Base-by-base conservation (phyloP, 30 jellyfish, hydroid and myxozoan genomes). In the Calvadosia cruxmelitensis region DNA sequence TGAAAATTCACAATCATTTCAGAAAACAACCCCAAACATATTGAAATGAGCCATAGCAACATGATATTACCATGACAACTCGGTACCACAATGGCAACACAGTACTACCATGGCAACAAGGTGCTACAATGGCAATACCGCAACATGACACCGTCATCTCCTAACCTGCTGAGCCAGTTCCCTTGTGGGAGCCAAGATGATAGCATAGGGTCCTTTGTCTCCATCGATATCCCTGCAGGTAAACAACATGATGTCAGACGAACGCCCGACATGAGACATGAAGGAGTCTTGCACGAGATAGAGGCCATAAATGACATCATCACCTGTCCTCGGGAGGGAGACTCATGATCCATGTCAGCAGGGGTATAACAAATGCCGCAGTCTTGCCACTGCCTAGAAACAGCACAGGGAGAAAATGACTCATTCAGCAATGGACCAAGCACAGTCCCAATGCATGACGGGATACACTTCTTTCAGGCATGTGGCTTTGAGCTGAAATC, bases 111-210 rank as follows among this genome's bases (percentile, higher is more conserved):
- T 48, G n/a, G 12, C n/a, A 48, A 48, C 61, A 7, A 7, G 61
- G n/a, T n/a, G n/a, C n/a, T n/a, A n/a, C n/a, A n/a, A n/a, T n/a
- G n/a, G n/a, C n/a, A n/a, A n/a, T n/a, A n/a, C n/a, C n/a, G n/a
- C n/a, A n/a, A n/a, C n/a, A n/a, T n/a, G n/a, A n/a, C n/a, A n/a
- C n/a, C n/a, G n/a, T n/a, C n/a, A n/a, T n/a, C n/a, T n/a, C 20
- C 16, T 28, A 53, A 91, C 99, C 95, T 91, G 99, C 66, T 78
- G 94, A 2, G 99, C 95, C 63, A 91, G 67, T 53, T 91, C 99
- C 69, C 99, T 82, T 32, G 99, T 91, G 26, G 99, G 99, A 0
- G 99, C 99, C 31, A 91, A 81, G 30, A 91, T 91, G 13, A 91
- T 91, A 15, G 99, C 99, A 78, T 74, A 91, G 3, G 99, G 99